A percentile compares a stretch with the other conserved stretches of the same genome.
These are phyloP conservation scores for Cephalopachus bancanus DNA, from an alignment of 2,797 vertebrate genomes.

Conservation along the genomic window DNA sequence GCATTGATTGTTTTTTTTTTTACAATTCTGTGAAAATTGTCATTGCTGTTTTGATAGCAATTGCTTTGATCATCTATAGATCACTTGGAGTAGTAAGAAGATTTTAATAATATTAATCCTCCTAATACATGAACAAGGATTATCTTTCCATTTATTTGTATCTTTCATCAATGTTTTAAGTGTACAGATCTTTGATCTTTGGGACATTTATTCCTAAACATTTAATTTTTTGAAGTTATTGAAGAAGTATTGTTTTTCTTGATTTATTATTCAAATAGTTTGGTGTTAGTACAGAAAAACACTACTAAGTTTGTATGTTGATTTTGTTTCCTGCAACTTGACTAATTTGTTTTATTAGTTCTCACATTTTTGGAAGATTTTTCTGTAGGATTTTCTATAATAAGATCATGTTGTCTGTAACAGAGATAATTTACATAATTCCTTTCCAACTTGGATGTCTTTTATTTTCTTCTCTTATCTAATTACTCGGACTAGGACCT, in stretches of 20 bases:
- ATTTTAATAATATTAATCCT: neutral
- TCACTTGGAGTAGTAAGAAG: neutral
- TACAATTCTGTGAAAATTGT: neutral
- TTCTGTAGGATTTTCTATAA: too few species aligned
- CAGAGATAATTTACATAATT: too few species aligned
- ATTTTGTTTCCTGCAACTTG: neutral
- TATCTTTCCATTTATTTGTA: neutral
- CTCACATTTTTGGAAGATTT: too few species aligned
- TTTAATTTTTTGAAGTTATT: neutral
- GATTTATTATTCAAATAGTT: neutral
- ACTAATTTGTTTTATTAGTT: too few species aligned
- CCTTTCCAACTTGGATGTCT: too few species aligned
- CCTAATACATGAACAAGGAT: neutral
- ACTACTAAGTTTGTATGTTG: neutral
- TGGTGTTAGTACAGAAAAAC: neutral
- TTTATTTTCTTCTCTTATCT: too few species aligned
- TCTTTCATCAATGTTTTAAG: neutral
- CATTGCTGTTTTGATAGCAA: neutral
- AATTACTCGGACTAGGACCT: too few species aligned
- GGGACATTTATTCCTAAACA: neutral
- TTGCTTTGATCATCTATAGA: too few species aligned
- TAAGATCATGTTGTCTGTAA: neutral
- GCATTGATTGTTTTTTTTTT: neutral
- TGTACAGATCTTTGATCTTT: neutral
- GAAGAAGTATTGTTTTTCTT: neutral